Conservation (phyloP, 2,888 invertebrate species). For the Lagria hirta region DNA sequence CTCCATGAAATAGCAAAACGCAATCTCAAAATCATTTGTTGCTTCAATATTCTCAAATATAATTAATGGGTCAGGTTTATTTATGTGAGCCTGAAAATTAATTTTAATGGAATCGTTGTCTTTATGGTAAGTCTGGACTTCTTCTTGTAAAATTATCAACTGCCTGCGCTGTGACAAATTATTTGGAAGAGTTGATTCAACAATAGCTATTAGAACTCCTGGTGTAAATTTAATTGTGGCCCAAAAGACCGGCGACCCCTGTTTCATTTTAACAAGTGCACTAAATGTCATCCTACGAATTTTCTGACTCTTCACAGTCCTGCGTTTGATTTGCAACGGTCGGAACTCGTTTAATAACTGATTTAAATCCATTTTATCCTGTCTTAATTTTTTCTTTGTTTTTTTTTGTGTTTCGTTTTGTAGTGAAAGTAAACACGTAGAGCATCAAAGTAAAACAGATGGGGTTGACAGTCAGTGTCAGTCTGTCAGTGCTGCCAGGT, state of each 20-base stretch:
- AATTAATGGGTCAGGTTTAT: slow-evolving; percentile 7
- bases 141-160: slow-evolving; percentile 7
- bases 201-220: slow-evolving; percentile 3
- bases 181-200: slow-evolving; percentile 10
- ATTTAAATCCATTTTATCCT: too few relatives aligned
- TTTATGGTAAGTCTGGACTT: slow-evolving; percentile 8
- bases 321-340: too few relatives aligned
- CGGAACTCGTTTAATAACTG: too few relatives aligned
- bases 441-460: too few relatives aligned
- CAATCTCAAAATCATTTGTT: slow-evolving; percentile 8
- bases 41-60: slow-evolving; percentile 8
- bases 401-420: too few relatives aligned
- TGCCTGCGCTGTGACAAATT: slow-evolving; percentile 9
- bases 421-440: too few relatives aligned
- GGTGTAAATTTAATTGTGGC: slow-evolving; percentile 7
- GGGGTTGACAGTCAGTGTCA: too few relatives aligned
- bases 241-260: slow-evolving; percentile 1
- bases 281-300: too few relatives aligned
- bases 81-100: slow-evolving; percentile 6
- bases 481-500: too few relatives aligned
- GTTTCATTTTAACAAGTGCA: slow-evolving; percentile 1
- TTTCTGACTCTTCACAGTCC: too few relatives aligned
- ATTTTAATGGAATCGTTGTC: slow-evolving; percentile 6
- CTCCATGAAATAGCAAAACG: slow-evolving; percentile 6
- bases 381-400: too few relatives aligned